Base-by-base conservation (phyloP, 2,113 vertebrate species). In the Erythrocercus mccallii region DNA sequence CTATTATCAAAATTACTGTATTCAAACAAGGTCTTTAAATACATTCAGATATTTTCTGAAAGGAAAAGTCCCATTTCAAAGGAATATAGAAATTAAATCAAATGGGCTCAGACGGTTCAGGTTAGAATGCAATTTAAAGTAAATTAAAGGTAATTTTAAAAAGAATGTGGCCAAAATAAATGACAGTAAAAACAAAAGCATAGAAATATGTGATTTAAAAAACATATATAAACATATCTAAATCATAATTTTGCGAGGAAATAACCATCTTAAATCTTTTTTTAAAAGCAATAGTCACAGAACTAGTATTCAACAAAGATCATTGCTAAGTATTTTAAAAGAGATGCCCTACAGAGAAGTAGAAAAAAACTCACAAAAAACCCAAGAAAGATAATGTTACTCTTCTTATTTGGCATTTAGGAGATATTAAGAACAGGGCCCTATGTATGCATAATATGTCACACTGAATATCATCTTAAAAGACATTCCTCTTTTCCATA, bases 11-110 rank as follows among this genome's bases (percentile, higher is more conserved):
- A 88, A 47, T 88, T 69, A 51, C 40, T 47, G 68, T 57, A 86
- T 37, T 95, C 48, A 83, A 81, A 92, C 7, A 86, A 30, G 25
- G 2, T 78, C 38, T 94, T 90, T 77, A 94, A 71, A 91, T 64
- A 5, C 83, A 69, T 83, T 92, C 88, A 40, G 40, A 69, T 27
- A 84, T 90, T 92, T 94, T 88, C 60, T 95, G 35, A 73, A 90
- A 81, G 30, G 16, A 86, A 73, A 90, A 54, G 2, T 37, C 14
- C 5, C 6, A 77, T 95, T 95, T 92, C 27, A 93, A 92, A 86
- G 33, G 11, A 70, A 85, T 47, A 70, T n/a, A 90, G 51, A 81
- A 72, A 84, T 61, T 0, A 89, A 86, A 87, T 87, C 40, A 91
- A 77, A 91, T 60, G 5, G 24, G 13, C 38, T 54, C 16, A 66